phyloP scores from a whole-genome alignment of 2,113 vertebrate species.

The Lethenteron camtschaticum region DNA sequence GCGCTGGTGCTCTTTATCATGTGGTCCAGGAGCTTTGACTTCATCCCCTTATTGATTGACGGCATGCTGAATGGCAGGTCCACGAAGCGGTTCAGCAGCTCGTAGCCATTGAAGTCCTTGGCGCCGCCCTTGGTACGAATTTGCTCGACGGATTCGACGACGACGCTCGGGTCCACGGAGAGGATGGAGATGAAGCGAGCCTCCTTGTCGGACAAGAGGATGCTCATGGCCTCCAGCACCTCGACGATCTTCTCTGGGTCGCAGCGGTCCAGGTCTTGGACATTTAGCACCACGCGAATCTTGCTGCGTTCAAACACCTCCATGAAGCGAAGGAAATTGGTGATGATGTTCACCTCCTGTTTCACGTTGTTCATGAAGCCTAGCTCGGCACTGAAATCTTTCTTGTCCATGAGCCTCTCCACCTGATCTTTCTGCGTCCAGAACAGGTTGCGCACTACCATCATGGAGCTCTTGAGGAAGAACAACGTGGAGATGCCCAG shows the following conservation, averaged over 20 bases:
- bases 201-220: constrained; percentile 49
- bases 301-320: constrained; percentile 52
- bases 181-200: constrained; percentile 68
- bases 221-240: constrained; percentile 61
- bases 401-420: constrained; percentile 35
- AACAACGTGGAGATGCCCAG: constrained; percentile 35
- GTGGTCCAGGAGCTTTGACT: constrained; percentile 27
- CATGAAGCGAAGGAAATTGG: constrained; percentile 50
- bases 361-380: constrained; percentile 78
- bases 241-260: constrained; percentile 44
- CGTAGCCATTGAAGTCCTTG: constrained; percentile 33
- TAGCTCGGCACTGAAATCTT: constrained; percentile 35
- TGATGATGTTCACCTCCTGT: constrained; percentile 42
- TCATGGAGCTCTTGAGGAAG: constrained; percentile 18
- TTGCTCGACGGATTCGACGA: constrained; percentile 49
- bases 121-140: constrained; percentile 33
- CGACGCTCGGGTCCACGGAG: constrained; percentile 54
- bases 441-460: constrained; percentile 38
- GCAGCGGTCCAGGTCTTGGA: constrained; percentile 56
- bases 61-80: constrained; percentile 74
- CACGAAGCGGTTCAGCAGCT: constrained; percentile 48
- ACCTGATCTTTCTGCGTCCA: constrained; percentile 44
- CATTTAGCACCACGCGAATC: constrained; percentile 50
- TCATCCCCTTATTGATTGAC: constrained; percentile 29
- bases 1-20: constrained; percentile 15